phyloP scores from a whole-genome alignment of 2,797 vertebrate species.

The Spinus olivaceus region DNA sequence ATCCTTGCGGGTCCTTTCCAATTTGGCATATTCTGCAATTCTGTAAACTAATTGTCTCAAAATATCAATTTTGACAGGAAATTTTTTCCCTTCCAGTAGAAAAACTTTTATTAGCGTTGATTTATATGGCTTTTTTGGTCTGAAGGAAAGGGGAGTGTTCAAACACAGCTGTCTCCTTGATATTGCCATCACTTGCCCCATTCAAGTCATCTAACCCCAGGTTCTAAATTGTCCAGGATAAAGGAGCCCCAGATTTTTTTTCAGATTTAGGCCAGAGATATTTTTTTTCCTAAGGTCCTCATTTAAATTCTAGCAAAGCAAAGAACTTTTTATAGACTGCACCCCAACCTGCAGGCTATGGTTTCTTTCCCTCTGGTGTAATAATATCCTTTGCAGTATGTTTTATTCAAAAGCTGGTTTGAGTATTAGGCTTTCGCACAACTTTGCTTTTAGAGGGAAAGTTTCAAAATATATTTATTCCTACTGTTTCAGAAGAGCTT shows the following conservation, averaged over 20 bases:
- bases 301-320: neutral
- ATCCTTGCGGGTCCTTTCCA: neutral
- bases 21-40: neutral
- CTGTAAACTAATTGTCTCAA: neutral
- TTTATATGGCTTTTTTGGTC: neutral
- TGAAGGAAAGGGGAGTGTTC: neutral
- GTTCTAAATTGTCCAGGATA: neutral
- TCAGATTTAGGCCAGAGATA: neutral
- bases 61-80: neutral
- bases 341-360: neutral
- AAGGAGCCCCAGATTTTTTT: neutral
- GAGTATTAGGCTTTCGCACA: neutral
- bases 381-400: neutral
- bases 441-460: neutral
- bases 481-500: neutral
- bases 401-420: neutral
- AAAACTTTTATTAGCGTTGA: neutral
- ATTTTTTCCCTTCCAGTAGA: neutral
- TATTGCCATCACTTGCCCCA: neutral
- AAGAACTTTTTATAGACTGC: neutral
- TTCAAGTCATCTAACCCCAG: neutral
- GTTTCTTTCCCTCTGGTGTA: neutral
- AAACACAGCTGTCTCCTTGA: neutral
- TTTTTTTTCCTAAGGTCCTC: neutral
- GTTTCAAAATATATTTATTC: constrained; percentile 33